Evolutionary conservation across 1,140 invertebrate species (phyloP), one percentile per base, ranked within the genome.

Genomic region (Berghia stephanieae): DNA sequence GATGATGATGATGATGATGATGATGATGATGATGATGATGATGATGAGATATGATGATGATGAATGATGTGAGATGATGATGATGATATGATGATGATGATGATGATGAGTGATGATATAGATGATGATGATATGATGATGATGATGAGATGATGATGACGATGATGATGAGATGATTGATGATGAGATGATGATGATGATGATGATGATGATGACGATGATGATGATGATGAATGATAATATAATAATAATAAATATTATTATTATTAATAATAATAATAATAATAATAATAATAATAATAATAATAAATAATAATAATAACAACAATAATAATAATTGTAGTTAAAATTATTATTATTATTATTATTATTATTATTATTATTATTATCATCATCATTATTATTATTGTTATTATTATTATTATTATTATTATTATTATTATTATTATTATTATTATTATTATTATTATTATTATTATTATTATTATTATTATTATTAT

Each of bases 401-500:
- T 60, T 31, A n/a, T 49, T n/a, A n/a, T 49, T 49, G 46, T 49
- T 49, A n/a, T 49, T n/a, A 49, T n/a, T n/a, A 49, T 49, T n/a
- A 49, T 49, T n/a, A n/a, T 49, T n/a, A 49, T 49, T n/a, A 49
- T 49, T n/a, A 49, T 49, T n/a, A 49, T n/a, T 49, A 49, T 49
- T n/a, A 49, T 49, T n/a, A 49, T 49, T 49, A 49, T 49, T n/a
- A 49, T 49, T n/a, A 49, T 49, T n/a, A n/a, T 49, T n/a, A n/a
- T 49, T n/a, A n/a, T 49, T n/a, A n/a, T 49, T n/a, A n/a, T 49
- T n/a, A 49, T 49, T n/a, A 49, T 49, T n/a, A n/a, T 49, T n/a
- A 49, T n/a, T n/a, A n/a, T 49, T n/a, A n/a, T 49, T n/a, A n/a
- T 49, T 49, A 49, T 49, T n/a, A n/a, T 49, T n/a, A n/a, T 49